Percentiles rank a stretch among this genome's conserved stretches.
Conservation (phyloP, 2,113 vertebrate genomes). For the Rhabdomys dilectus region DNA sequence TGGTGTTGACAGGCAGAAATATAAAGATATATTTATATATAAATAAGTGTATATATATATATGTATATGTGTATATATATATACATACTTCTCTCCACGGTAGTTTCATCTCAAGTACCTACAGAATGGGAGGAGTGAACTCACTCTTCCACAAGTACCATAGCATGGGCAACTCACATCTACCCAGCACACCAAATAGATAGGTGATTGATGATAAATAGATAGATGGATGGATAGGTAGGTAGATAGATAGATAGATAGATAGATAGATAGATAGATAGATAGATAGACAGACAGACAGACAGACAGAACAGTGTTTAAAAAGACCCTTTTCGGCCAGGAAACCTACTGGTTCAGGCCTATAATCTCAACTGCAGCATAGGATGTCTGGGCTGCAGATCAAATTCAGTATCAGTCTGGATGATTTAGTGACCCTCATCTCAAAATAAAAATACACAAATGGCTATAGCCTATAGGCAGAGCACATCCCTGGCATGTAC, state of each 20-base stretch:
- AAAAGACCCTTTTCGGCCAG: background rate
- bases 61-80: no score
- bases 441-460: background rate
- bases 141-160: background rate
- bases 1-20: background rate
- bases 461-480: background rate
- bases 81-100: no score
- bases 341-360: background rate
- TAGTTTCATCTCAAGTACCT: background rate
- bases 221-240: background rate
- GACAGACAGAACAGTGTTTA: background rate
- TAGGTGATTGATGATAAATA: background rate
- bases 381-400: background rate
- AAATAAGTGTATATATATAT: no score
- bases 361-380: background rate
- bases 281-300: background rate
- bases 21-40: no score
- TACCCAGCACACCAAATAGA: background rate
- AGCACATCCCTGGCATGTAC: background rate
- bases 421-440: background rate
- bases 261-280: background rate
- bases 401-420: background rate
- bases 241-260: background rate
- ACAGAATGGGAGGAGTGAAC: background rate
- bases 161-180: background rate